phyloP scores from a whole-genome alignment of 2,888 invertebrate species.

The Drosophila diplacantha region DNA sequence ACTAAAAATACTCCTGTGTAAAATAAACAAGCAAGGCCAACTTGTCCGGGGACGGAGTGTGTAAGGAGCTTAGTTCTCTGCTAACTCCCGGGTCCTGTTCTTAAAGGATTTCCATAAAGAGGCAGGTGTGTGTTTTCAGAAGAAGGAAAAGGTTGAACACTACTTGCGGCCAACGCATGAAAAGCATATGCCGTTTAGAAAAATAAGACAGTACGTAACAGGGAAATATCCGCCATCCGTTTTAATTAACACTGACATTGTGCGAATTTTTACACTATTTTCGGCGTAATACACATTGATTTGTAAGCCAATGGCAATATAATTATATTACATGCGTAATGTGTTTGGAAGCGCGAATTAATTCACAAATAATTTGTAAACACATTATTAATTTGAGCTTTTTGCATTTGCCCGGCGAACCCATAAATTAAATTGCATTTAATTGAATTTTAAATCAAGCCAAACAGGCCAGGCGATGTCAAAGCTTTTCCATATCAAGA shows the following conservation, averaged over 20 bases:
- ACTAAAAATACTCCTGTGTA: slow-evolving; percentile 62
- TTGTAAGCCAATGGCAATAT: slow-evolving; percentile 28
- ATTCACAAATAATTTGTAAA: slow-evolving; percentile 35
- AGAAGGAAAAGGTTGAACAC: background rate
- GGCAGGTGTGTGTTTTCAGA: slow-evolving; percentile 14
- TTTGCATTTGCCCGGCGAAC: slow-evolving; percentile 14
- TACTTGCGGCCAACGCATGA: too few relatives aligned
- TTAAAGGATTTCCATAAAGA: slow-evolving; percentile 29
- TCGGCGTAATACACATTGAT: slow-evolving; percentile 25
- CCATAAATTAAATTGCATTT: slow-evolving; percentile 45
- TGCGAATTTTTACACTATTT: slow-evolving; percentile 13
- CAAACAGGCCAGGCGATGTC: slow-evolving; percentile 15
- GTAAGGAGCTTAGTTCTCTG: slow-evolving; percentile 47
- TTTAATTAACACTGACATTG: slow-evolving; percentile 36
- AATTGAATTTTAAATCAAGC: slow-evolving; percentile 43
- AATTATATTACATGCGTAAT: slow-evolving; percentile 43
- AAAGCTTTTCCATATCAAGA: slow-evolving; percentile 19
- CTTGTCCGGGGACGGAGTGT: slow-evolving; percentile 9
- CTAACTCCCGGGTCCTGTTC: slow-evolving; percentile 5
- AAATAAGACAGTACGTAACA: background rate
- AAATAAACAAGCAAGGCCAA: slow-evolving; percentile 54
- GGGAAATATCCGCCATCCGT: background rate
- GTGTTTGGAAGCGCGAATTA: slow-evolving; percentile 23
- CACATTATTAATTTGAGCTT: slow-evolving; percentile 43
- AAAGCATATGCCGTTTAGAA: background rate